phyloP scores from a whole-genome alignment of 1,140 invertebrate genomes.

The Drosophila orosa region DNA sequence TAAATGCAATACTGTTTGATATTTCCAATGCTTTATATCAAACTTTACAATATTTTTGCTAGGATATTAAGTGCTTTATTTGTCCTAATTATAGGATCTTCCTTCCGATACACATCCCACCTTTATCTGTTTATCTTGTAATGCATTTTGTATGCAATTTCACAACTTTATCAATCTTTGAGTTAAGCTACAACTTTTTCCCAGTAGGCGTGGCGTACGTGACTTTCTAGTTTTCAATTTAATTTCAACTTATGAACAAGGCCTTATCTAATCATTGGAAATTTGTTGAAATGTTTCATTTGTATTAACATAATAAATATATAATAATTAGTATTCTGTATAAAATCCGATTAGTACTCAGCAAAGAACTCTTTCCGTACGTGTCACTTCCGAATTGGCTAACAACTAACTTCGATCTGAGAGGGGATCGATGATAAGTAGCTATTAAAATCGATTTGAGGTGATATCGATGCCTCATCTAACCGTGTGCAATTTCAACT shows the following conservation, averaged over 20 bases:
- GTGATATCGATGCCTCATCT: slow-evolving; percentile 19
- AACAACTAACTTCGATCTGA: neutral
- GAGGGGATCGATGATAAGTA: neutral
- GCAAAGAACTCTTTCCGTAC: neutral
- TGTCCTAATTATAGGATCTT: neutral
- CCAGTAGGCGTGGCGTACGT: slow-evolving; percentile 26
- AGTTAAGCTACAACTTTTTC: neutral
- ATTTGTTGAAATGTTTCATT: slow-evolving; percentile 1
- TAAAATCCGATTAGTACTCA: neutral
- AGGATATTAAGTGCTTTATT: neutral
- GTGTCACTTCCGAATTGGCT: neutral
- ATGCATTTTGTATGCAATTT: slow-evolving; percentile 11
- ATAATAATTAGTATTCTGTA: neutral
- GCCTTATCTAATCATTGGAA: slow-evolving; percentile 21
- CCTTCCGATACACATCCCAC: neutral
- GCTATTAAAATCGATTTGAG: slow-evolving; percentile 7
- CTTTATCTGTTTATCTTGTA: neutral
- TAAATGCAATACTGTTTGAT: no score
- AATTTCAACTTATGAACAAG: neutral
- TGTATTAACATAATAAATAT: no score
- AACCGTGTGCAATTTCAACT: slow-evolving; percentile 33
- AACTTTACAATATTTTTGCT: no score
- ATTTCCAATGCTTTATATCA: no score
- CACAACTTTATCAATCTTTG: slow-evolving; percentile 3
- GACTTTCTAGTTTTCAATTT: slow-evolving; percentile 14